Percentiles rank a stretch among this genome's conserved stretches.
Conservation (phyloP, 35 echinoderm and acorn worm species). For the Ophiothrix spiculata region DNA sequence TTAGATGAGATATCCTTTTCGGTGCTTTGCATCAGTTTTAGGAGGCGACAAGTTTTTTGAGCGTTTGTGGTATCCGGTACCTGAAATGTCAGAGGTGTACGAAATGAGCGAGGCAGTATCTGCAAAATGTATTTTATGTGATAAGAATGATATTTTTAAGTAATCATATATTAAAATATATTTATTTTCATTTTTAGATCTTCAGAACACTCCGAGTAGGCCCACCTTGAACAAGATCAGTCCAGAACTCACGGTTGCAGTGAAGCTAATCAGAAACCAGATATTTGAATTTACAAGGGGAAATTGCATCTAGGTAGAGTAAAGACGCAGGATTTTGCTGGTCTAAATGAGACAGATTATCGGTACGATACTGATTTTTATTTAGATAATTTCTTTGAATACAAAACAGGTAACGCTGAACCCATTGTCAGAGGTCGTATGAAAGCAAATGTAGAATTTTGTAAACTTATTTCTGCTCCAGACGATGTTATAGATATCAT, state of each 20-base stretch:
- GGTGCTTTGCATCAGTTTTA: no score
- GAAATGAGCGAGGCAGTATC: no score
- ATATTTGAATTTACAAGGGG: slow-evolving; percentile 36
- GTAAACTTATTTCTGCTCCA: slow-evolving; percentile 19
- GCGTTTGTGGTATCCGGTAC: no score
- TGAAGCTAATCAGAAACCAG: slow-evolving; percentile 18
- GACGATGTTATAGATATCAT: slow-evolving; percentile 14
- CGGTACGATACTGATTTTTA: slow-evolving; percentile 24
- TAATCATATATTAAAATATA: no score
- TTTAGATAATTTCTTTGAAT: slow-evolving; percentile 28
- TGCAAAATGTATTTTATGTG: no score
- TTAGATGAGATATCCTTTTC: no score
- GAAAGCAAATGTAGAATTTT: slow-evolving; percentile 17
- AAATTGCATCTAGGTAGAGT: slow-evolving; percentile 8
- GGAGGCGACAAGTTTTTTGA: no score
- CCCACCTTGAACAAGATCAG: no score
- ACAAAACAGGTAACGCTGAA: slow-evolving; percentile 10
- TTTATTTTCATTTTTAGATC: no score
- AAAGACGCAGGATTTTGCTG: not conserved
- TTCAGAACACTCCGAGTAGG: no score
- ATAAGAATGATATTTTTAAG: no score
- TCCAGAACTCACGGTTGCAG: slow-evolving; percentile 27
- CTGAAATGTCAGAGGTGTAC: no score
- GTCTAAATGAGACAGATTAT: not conserved
- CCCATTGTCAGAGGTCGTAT: slow-evolving; percentile 28